phyloP scores from a whole-genome alignment of 2,113 vertebrate species.

The Sylvietta virens region DNA sequence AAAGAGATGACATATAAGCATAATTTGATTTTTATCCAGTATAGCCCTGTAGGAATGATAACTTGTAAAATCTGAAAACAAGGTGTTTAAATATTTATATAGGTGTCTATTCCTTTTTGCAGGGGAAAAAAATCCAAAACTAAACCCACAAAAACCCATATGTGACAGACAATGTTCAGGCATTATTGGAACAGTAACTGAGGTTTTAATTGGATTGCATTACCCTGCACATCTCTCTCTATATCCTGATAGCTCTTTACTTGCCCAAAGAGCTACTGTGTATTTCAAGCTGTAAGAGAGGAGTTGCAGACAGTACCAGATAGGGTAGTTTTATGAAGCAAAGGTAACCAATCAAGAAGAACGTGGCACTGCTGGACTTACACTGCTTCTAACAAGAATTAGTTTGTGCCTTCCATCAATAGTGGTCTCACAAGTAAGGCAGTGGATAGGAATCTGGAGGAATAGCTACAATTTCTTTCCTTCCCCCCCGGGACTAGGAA shows the following conservation, averaged over 20 bases:
- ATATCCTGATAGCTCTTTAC: background rate
- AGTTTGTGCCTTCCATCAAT: background rate
- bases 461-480: background rate
- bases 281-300: conserved; percentile 40
- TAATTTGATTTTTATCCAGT: background rate
- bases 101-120: background rate
- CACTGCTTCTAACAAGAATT: background rate
- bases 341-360: background rate
- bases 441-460: background rate
- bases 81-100: background rate
- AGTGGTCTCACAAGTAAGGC: background rate
- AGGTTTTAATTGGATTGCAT: conserved; percentile 47
- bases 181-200: background rate
- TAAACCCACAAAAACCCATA: background rate
- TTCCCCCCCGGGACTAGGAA: rapidly evolving
- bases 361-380: background rate
- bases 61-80: background rate
- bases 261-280: background rate
- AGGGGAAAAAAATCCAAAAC: background rate
- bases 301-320: conserved; percentile 6
- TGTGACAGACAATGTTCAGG: background rate
- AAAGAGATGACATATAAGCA: background rate
- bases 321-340: conserved; percentile 9
- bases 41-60: background rate
- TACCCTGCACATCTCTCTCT: background rate